These are phyloP conservation scores for Oeneis ivallda DNA, from an alignment of 2,888 invertebrate species.

Conservation along the genomic window DNA sequence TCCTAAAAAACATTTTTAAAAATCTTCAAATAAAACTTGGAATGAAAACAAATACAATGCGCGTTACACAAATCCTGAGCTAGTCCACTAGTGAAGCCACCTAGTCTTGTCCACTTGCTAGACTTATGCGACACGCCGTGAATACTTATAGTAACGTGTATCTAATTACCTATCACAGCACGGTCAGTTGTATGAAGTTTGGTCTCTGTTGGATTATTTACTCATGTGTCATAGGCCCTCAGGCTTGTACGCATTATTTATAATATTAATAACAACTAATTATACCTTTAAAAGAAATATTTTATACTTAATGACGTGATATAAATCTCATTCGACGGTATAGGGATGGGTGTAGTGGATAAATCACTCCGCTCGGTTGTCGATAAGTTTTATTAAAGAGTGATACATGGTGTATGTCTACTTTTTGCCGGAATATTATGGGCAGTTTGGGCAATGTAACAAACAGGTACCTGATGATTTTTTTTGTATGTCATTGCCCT, in stretches of 20 bases:
- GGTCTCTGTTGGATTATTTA: no score
- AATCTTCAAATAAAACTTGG: no score
- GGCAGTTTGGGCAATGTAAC: neutral
- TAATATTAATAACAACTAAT: conserved; percentile 81
- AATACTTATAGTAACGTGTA: no score
- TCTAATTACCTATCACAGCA: no score
- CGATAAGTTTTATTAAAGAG: conserved; percentile 36
- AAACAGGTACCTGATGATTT: neutral
- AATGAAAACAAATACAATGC: no score
- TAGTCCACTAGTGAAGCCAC: no score
- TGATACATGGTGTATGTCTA: conserved; percentile 17
- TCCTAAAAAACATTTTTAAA: no score
- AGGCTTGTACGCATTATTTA: conserved; percentile 67
- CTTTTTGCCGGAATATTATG: conserved; percentile 12
- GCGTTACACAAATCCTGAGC: no score
- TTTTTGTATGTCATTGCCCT: neutral
- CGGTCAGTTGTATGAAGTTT: no score
- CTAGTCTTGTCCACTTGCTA: no score
- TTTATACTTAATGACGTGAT: conserved; percentile 80
- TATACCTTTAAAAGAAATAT: conserved; percentile 80
- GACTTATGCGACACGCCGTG: no score
- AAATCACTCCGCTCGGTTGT: conserved; percentile 39
- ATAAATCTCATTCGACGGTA: conserved; percentile 69
- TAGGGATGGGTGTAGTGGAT: conserved; percentile 54
- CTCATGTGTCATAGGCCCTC: no score